Percentiles rank a stretch among this genome's conserved stretches.
Conservation (phyloP, 2,113 vertebrate species). For the Colinus virginianus region DNA sequence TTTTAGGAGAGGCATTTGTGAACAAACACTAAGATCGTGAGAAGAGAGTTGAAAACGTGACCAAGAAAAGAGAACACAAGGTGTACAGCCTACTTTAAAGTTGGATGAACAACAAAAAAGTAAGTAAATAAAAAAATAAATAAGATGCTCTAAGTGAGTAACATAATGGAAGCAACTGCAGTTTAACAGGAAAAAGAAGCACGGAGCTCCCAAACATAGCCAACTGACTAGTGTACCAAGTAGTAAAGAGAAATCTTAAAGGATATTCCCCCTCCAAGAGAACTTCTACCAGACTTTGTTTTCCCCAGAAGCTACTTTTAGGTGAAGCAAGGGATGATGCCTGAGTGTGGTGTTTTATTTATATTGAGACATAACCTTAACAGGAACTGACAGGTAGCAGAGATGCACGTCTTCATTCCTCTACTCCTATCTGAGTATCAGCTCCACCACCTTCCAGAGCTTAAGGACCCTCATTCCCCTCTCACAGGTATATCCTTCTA, state of each 20-base stretch:
- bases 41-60: neutral
- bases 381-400: slow-evolving; percentile 1
- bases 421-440: neutral
- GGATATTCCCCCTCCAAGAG: neutral
- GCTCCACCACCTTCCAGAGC: neutral
- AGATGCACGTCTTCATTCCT: neutral
- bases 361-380: slow-evolving; percentile 2
- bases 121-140: neutral
- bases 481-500: neutral
- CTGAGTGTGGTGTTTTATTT: neutral
- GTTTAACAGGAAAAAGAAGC: neutral
- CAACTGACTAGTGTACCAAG: neutral
- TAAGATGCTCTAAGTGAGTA: neutral
- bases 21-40: neutral
- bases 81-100: neutral
- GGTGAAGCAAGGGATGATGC: neutral
- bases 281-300: neutral
- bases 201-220: neutral
- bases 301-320: slow-evolving; percentile 4
- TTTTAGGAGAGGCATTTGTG: neutral
- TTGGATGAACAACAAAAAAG: neutral
- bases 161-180: neutral
- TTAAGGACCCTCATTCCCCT: neutral
- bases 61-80: neutral
- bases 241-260: neutral